These are phyloP conservation scores for Cataglyphis rosenhaueri DNA, from an alignment of 2,888 invertebrate genomes.

Conservation along the genomic window DNA sequence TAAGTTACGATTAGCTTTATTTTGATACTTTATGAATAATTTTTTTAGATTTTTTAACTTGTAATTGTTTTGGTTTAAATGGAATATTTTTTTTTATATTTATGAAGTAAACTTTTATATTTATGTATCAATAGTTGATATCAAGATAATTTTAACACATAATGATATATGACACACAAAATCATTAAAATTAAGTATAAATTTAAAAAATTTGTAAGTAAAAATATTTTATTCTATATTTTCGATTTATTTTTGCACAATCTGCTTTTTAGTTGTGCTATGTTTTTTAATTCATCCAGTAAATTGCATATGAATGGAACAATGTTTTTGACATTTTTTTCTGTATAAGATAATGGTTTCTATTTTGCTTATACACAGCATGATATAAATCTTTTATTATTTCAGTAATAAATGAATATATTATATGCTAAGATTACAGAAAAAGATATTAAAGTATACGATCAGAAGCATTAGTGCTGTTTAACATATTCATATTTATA, in stretches of 20 bases:
- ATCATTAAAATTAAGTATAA: not conserved
- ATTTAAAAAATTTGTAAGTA: not conserved
- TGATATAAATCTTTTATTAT: not conserved
- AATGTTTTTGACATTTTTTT: conserved; percentile 2
- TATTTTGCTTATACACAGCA: not conserved
- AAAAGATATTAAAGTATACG: not conserved
- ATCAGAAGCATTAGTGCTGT: not conserved
- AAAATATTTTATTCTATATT: not conserved
- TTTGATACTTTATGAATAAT: too few relatives aligned
- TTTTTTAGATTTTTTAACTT: not conserved
- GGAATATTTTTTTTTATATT: not conserved
- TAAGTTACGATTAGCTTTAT: not conserved
- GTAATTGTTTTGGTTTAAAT: not conserved
- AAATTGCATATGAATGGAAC: not conserved
- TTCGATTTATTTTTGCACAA: not conserved
- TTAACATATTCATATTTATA: not conserved
- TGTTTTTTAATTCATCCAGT: not conserved
- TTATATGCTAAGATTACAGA: conserved; percentile 31
- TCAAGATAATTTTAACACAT: too few relatives aligned
- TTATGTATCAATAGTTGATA: not conserved
- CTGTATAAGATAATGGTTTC: not conserved
- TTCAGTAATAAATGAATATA: not conserved
- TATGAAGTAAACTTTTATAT: not conserved
- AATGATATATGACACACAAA: not conserved
- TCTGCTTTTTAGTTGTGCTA: not conserved